Percentiles rank a stretch among this genome's conserved stretches.
Evolutionary conservation across 92 coral and sea anemone genomes (phyloP).

Genomic region (Zoanthus gigantus): DNA sequence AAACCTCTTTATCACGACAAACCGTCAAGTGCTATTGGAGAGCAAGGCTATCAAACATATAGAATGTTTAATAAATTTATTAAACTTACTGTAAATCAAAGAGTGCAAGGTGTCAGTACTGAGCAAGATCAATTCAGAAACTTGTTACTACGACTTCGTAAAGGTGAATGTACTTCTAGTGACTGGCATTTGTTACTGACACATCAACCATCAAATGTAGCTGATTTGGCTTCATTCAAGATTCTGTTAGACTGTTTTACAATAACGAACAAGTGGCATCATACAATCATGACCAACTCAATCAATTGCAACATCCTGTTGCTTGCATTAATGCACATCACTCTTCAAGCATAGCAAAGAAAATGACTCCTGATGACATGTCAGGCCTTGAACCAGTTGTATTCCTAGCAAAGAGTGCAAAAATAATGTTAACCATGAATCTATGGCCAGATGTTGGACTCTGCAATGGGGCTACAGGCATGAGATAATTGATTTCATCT

Average conservation of each 20-base stretch:
- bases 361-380: slow-evolving; percentile 32
- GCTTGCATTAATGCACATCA: slow-evolving; percentile 38
- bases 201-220: slow-evolving; percentile 47
- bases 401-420: slow-evolving; percentile 50
- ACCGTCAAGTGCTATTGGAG: slow-evolving; percentile 52
- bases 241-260: not conserved
- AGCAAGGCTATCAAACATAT: slow-evolving; percentile 50
- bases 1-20: slow-evolving; percentile 57
- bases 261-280: not conserved
- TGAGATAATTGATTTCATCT: slow-evolving; percentile 30
- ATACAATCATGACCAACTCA: not conserved
- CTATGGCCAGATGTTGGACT: slow-evolving; percentile 53
- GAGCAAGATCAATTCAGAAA: slow-evolving; percentile 53
- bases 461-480: slow-evolving; percentile 57
- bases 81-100: too few relatives aligned
- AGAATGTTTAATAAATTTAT: too few relatives aligned
- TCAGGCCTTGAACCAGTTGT: slow-evolving; percentile 26
- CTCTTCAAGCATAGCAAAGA: slow-evolving; percentile 28
- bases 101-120: slow-evolving; percentile 47
- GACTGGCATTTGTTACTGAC: slow-evolving; percentile 61
- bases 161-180: slow-evolving; percentile 42
- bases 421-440: slow-evolving; percentile 49
- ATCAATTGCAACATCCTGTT: slow-evolving; percentile 10
- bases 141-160: slow-evolving; percentile 46
- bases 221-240: slow-evolving; percentile 11